Evolutionary conservation across 2,113 vertebrate species (phyloP), one percentile per base, ranked within the genome.

Genomic region (Apistogramma diplotaenia): DNA sequence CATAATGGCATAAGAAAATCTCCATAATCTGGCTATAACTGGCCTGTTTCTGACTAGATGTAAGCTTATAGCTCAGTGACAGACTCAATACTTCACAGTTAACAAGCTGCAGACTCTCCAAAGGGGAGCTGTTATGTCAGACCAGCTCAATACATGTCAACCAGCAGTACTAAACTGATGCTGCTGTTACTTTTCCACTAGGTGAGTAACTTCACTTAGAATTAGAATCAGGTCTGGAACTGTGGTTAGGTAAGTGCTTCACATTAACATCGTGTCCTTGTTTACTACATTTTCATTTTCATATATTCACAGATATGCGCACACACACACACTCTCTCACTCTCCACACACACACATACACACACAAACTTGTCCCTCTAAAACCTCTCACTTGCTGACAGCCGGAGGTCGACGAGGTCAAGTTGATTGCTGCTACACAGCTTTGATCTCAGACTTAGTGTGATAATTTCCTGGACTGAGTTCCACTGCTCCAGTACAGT

Each of bases 361-460:
- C 55, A 55, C 29, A 71, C 23, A 49, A 7, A 31, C 15, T 19
- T 43, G 27, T 58, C 70, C 25, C 35, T 77, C 33, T 19, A 49
- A 73, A 53, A 74, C 46, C 81, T 58, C 59, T 77, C 74, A 74
- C 67, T 78, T 76, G 70, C 61, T 76, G 74, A 89, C 76, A 78
- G 67, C 77, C 84, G 55, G 27, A 81, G 84, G 86, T 90, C 46
- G 49, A 83, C 61, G 12, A 4, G 90, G 77, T 89, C 83, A 86
- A 85, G 58, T 53, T 31, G 59, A 78, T 77, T 72, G 60, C 78
- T 73, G 33, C 56, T 74, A 37, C 46, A 73, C 53, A 25, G 76
- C 79, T 89, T 90, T 93, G 85, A 90, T 87, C 76, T 85, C 54
- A 43, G 86, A 81, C 79, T 62, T 23, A 60, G 53, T 78, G 74